phyloP scores from a whole-genome alignment of 1,140 invertebrate genomes.

The Carposina sasakii region DNA sequence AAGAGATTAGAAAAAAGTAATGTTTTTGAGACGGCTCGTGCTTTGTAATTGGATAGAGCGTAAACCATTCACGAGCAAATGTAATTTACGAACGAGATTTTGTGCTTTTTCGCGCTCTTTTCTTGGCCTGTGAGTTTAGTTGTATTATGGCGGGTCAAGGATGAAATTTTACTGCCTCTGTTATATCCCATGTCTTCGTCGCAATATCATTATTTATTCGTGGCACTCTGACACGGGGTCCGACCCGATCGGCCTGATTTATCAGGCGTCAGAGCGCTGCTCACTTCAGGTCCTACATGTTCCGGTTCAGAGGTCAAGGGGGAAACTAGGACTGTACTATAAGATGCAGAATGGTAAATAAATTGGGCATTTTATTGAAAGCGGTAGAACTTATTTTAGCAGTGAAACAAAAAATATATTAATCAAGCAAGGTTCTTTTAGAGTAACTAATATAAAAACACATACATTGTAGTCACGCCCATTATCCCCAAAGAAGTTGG shows the following conservation, averaged over 20 bases:
- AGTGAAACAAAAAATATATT: too few relatives aligned
- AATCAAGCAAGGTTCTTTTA: too few relatives aligned
- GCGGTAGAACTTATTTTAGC: too few relatives aligned
- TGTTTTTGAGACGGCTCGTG: constrained; percentile 52
- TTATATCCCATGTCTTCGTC: constrained; percentile 12
- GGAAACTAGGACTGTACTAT: too few relatives aligned
- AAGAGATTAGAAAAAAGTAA: constrained; percentile 65
- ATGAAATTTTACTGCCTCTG: constrained; percentile 15
- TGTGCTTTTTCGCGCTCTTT: not conserved
- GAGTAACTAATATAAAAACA: too few relatives aligned
- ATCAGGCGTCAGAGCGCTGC: constrained; percentile 35
- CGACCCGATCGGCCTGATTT: constrained; percentile 36
- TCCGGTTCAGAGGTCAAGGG: constrained; percentile 35
- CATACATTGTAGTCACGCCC: too few relatives aligned
- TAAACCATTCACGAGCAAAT: constrained; percentile 49
- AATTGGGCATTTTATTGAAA: too few relatives aligned
- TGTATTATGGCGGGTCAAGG: too few relatives aligned
- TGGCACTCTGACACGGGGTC: constrained; percentile 14
- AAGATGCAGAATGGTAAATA: too few relatives aligned
- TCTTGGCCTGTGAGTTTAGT: too few relatives aligned
- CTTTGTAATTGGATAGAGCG: constrained; percentile 61
- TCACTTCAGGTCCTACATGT: constrained; percentile 28
- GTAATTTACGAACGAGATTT: constrained; percentile 37
- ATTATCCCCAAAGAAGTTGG: too few relatives aligned
- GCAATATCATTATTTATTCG: constrained; percentile 19